phyloP scores from a whole-genome alignment of 1,140 invertebrate species.

The Drosophila eugracilis region DNA sequence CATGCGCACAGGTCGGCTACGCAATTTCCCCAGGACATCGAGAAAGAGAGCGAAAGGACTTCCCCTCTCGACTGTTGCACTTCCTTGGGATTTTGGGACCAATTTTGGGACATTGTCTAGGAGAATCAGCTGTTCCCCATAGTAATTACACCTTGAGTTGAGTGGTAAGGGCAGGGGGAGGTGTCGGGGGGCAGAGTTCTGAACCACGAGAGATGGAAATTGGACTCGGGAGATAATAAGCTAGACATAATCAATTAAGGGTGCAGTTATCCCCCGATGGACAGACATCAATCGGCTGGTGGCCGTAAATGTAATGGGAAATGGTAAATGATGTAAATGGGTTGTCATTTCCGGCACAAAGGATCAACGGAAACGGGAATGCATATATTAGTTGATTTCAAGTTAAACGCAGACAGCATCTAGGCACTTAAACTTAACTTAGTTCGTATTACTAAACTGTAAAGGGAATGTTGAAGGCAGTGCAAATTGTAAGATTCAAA shows the following conservation, averaged over 20 bases:
- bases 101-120: conserved; percentile 15
- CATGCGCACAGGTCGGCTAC: conserved; percentile 65
- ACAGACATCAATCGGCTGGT: conserved; percentile 4
- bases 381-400: not conserved
- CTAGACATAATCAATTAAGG: conserved; percentile 40
- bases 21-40: conserved; percentile 55
- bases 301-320: not conserved
- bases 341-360: not conserved
- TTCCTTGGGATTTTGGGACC: conserved; percentile 45
- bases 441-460: too few species aligned
- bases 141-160: conserved; percentile 26
- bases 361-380: not conserved
- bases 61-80: conserved; percentile 62
- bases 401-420: not conserved
- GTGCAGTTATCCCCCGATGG: not conserved
- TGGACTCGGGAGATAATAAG: conserved; percentile 18
- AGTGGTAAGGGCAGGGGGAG: not conserved
- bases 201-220: conserved; percentile 21
- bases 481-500: not conserved
- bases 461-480: too few species aligned
- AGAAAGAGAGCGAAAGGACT: conserved; percentile 24
- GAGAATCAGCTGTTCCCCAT: conserved; percentile 61
- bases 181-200: not conserved
- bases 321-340: not conserved
- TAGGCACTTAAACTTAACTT: too few species aligned